Conservation (phyloP, 2,888 invertebrate species). For the Phaonia tiefii region DNA sequence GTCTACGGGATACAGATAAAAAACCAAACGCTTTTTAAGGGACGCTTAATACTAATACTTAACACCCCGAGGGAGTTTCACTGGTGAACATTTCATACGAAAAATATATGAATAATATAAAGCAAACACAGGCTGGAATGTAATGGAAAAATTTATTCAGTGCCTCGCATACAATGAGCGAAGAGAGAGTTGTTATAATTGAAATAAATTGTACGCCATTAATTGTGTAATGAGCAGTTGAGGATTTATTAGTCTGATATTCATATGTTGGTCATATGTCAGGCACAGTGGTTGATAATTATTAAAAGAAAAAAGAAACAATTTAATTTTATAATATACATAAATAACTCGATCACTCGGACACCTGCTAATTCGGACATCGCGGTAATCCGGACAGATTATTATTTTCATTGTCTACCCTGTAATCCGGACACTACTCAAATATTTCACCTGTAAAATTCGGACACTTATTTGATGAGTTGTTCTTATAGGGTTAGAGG, state of each 20-base stretch:
- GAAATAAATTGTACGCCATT: slow-evolving; percentile 73
- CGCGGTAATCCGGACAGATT: too few species aligned
- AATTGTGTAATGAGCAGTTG: slow-evolving; percentile 78
- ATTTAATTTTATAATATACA: too few species aligned
- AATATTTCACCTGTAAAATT: background rate
- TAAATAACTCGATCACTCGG: too few species aligned
- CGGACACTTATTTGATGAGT: background rate
- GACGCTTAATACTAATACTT: too few species aligned
- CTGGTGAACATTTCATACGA: background rate
- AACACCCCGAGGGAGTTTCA: slow-evolving; percentile 11
- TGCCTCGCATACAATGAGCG: background rate
- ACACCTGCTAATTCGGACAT: background rate
- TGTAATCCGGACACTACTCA: background rate
- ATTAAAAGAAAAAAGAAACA: too few species aligned
- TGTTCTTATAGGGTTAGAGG: background rate
- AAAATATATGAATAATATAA: too few species aligned
- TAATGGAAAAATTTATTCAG: too few species aligned
- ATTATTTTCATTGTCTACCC: background rate
- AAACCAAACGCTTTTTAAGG: too few species aligned
- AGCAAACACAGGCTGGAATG: too few species aligned
- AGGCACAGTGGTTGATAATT: too few species aligned
- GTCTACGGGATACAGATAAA: too few species aligned
- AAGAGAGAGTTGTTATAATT: slow-evolving; percentile 73
- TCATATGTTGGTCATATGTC: too few species aligned
- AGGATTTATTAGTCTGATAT: slow-evolving; percentile 76